Base-by-base conservation (phyloP, 2,113 vertebrate species). In the Sardina pilchardus region DNA sequence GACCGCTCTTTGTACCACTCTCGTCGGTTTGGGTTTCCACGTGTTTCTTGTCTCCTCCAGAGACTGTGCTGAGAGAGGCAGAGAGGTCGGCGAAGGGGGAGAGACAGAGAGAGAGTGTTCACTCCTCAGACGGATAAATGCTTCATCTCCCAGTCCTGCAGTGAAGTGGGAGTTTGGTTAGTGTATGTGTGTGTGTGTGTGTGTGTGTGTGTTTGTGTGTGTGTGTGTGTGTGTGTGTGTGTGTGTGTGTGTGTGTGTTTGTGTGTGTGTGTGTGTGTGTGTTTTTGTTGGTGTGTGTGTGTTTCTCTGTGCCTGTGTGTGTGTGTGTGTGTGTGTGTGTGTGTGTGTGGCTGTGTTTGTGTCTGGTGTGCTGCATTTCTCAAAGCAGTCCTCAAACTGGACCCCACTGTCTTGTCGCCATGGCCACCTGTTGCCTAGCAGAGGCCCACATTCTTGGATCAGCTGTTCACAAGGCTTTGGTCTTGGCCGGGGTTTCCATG, bases 201-300 rank as follows among this genome's bases (percentile, higher is more conserved):
- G 59, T 81, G 36, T 63, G 59, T 39, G 19, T 81, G 42, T 81
- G 78, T 44, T 2, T 21, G 17, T 39, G 34, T 81, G 34, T 81
- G 78, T 67, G 87, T 87, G 88, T 88, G 83, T 21, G n/a, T 89
- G 34, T 82, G 87, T 90, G 87, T 81, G 88, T 84, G 83, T 89
- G 89, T 84, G 88, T 83, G 84, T 43, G 84, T 56, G 84, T 85
- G 78, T 42, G 78, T 82, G 19, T 50, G 10, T 36, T 30, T 59
- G 30, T 42, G 53, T 56, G 53, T 17, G 48, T 59, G 53, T 14
- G 19, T 59, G 53, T 24, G 53, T 59, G 53, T 24, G 19, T 21
- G 53, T 24, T 7, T 59, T 1, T 24, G 53, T 24, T 0, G 3
- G 53, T 24, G 59, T 10, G 59, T 67, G 59, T 10, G 63, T 71